A percentile compares a stretch with the other conserved stretches of the same genome.
These are phyloP conservation scores for Linnaemya tessellans DNA, from an alignment of 2,888 invertebrate genomes.

Conservation along the genomic window DNA sequence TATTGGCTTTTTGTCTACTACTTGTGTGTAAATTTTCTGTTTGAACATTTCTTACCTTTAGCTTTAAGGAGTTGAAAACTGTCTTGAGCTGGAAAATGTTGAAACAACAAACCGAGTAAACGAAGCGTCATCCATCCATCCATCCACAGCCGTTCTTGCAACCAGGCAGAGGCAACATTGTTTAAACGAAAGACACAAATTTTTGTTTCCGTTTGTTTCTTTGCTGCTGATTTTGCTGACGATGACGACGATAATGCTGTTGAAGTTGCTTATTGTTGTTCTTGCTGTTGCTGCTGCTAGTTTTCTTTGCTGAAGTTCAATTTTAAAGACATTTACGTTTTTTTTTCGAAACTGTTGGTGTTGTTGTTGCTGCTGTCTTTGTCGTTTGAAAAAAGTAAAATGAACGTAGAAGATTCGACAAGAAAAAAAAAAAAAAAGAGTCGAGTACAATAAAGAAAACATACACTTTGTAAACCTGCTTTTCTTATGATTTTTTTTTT, in stretches of 20 bases:
- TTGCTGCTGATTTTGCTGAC: constrained; percentile 32
- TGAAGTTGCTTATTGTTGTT: constrained; percentile 19
- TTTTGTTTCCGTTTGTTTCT: constrained; percentile 42
- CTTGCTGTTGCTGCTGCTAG: constrained; percentile 26
- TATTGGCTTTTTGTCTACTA: background rate
- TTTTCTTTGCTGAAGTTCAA: constrained; percentile 61
- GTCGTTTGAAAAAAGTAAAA: constrained; percentile 44
- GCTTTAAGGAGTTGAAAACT: constrained; percentile 59
- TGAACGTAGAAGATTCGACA: constrained; percentile 36
- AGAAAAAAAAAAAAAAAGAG: constrained; percentile 4
- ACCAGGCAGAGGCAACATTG: constrained; percentile 41
- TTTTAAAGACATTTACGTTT: constrained; percentile 63
- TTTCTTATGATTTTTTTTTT: constrained; percentile 41
- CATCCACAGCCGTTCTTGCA: constrained; percentile 4
- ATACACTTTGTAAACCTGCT: constrained; percentile 66
- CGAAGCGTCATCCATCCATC: constrained; percentile 28
- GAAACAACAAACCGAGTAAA: constrained; percentile 49
- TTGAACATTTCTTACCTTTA: constrained; percentile 64
- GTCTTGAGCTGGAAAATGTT: constrained; percentile 57
- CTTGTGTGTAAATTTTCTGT: constrained; percentile 16
- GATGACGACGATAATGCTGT: background rate
- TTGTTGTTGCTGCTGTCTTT: constrained; percentile 41
- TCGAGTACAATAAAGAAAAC: constrained; percentile 19
- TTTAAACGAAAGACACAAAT: constrained; percentile 50
- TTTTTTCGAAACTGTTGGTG: constrained; percentile 33